phyloP scores from a whole-genome alignment of 2,888 invertebrate species.

The Mesorhabditis sp. region DNA sequence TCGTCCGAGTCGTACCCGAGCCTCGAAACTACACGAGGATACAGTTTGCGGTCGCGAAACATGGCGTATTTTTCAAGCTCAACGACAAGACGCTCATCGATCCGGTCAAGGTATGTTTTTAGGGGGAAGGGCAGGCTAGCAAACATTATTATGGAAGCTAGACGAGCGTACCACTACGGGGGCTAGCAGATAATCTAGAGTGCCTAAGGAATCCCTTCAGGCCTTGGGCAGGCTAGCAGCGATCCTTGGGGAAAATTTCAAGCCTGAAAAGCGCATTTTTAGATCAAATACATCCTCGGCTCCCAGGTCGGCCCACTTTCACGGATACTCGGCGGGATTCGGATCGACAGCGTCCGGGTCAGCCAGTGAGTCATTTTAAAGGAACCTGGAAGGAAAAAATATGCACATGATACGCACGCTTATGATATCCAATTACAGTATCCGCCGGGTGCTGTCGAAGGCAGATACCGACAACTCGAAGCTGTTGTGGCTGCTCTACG shows the following conservation, averaged over 20 bases:
- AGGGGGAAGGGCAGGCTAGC: no score
- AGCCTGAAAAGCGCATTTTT: slow-evolving; percentile 11
- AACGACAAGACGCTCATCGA: slow-evolving; percentile 28
- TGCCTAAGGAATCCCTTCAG: no score
- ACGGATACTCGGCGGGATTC: slow-evolving; percentile 53
- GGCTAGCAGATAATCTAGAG: no score
- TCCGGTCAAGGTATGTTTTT: slow-evolving; percentile 27
- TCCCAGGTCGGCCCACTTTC: slow-evolving; percentile 41
- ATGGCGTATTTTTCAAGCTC: slow-evolving; percentile 14
- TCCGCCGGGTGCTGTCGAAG: slow-evolving; percentile 16
- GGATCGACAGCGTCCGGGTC: slow-evolving; percentile 40
- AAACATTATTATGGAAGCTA: no score
- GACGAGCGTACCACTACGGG: no score
- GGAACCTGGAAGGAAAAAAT: no score
- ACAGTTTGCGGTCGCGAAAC: slow-evolving; percentile 43
- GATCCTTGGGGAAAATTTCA: no score
- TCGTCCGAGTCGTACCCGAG: slow-evolving; percentile 43
- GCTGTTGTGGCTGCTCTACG: slow-evolving; percentile 25
- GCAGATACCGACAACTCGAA: slow-evolving; percentile 25
- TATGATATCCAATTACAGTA: slow-evolving; percentile 12
- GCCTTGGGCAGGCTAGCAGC: no score
- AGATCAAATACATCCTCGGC: slow-evolving; percentile 47
- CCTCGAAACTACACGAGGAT: slow-evolving; percentile 41
- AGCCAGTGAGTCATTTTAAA: slow-evolving; percentile 17
- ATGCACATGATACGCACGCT: slow-evolving; percentile 7